Evolutionary conservation across 2,888 invertebrate species (phyloP).

Genomic region (Nemoura dubitans): DNA sequence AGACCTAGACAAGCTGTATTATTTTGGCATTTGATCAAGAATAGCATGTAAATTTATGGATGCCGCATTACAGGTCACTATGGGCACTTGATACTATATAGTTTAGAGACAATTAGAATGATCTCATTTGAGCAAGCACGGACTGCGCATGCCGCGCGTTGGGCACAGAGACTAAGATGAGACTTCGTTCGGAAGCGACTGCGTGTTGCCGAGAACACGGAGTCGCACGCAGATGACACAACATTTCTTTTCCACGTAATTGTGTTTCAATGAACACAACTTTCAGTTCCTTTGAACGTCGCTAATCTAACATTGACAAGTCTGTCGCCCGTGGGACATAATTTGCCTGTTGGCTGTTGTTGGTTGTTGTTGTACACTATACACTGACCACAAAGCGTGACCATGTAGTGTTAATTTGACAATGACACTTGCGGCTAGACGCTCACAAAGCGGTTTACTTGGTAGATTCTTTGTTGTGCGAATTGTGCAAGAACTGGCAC

Average conservation of each 20-base stretch:
- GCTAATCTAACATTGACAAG: not conserved
- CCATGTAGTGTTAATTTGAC: not conserved
- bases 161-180: no score
- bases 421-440: not conserved
- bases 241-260: not conserved
- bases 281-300: not conserved
- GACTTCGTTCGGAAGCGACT: no score
- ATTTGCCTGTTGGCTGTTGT: no score
- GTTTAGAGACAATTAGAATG: not conserved
- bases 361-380: no score
- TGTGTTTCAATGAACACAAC: not conserved
- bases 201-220: not conserved
- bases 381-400: not conserved
- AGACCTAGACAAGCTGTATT: not conserved
- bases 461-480: no score
- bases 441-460: no score
- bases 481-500: not conserved
- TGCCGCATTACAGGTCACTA: not conserved
- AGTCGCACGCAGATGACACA: not conserved
- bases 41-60: slow-evolving; percentile 7
- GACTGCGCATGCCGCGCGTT: not conserved
- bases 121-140: not conserved
- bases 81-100: not conserved
- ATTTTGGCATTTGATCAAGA: slow-evolving; percentile 3
- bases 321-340: not conserved